Percentiles rank a stretch among this genome's conserved stretches.
Conservation (phyloP, 2,113 vertebrate species). For the Bujurquina vittata region DNA sequence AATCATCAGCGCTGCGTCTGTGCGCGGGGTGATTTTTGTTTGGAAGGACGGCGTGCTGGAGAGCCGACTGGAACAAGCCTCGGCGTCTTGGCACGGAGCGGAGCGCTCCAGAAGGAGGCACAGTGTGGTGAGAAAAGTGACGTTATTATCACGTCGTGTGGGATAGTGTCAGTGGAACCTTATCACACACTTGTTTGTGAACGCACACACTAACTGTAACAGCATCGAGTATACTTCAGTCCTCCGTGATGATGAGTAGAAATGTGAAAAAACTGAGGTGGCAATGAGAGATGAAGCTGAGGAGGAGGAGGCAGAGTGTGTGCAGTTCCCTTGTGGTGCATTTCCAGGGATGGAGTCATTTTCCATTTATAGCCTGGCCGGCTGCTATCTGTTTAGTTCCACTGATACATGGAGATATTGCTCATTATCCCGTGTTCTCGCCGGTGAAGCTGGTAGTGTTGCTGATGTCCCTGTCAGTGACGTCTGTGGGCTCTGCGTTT, state of each 20-base stretch:
- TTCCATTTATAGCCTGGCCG: constrained; percentile 79
- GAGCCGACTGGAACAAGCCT: constrained; percentile 43
- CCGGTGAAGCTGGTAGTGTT: constrained; percentile 52
- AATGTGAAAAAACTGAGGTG: constrained; percentile 15
- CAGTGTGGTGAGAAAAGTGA: constrained; percentile 76
- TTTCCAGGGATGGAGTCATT: constrained; percentile 80
- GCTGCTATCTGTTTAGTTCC: constrained; percentile 74
- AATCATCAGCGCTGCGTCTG: not conserved
- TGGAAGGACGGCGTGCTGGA: constrained; percentile 28
- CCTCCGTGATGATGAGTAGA: constrained; percentile 12
- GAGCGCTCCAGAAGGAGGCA: constrained; percentile 74
- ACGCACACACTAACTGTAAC: constrained; percentile 27
- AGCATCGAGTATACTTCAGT: constrained; percentile 8
- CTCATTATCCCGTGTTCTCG: constrained; percentile 55
- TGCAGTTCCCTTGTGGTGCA: constrained; percentile 68
- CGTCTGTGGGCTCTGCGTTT: constrained; percentile 50
- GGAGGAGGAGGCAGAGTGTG: constrained; percentile 62
- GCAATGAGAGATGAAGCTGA: constrained; percentile 51
- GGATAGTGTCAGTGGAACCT: constrained; percentile 70
- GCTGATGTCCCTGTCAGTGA: constrained; percentile 56
- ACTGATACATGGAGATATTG: constrained; percentile 62
- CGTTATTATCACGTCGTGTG: constrained; percentile 74
- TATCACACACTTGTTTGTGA: constrained; percentile 62
- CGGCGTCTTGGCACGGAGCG: constrained; percentile 63
- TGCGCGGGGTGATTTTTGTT: constrained; percentile 13